A percentile compares a stretch with the other conserved stretches of the same genome.
phyloP scores from a whole-genome alignment of 2,888 invertebrate genomes.

The Hylaea fasciaria region DNA sequence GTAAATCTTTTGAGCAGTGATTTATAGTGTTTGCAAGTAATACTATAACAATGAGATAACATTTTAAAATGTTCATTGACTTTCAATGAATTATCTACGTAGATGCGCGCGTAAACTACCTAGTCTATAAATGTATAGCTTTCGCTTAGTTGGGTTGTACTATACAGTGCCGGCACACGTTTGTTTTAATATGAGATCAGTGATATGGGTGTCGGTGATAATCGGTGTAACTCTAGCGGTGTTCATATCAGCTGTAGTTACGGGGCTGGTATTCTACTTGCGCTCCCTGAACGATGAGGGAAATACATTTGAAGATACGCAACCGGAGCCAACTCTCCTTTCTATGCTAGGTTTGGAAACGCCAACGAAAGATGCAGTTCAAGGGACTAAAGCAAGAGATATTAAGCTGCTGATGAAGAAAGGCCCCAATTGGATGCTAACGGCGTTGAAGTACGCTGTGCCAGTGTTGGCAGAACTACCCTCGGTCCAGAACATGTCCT shows the following conservation, averaged over 20 bases:
- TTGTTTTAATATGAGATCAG: constrained; percentile 13
- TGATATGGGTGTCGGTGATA: constrained; percentile 10
- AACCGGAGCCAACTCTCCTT: neutral
- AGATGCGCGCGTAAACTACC: no score
- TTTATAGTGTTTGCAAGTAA: no score
- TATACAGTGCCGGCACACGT: neutral
- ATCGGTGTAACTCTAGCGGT: constrained; percentile 1
- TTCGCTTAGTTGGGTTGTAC: constrained; percentile 3
- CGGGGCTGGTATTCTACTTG: constrained; percentile 3
- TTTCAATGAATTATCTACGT: no score
- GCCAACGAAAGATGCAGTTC: neutral
- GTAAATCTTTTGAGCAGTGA: no score
- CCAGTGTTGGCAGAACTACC: constrained; percentile 4
- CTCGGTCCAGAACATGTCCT: neutral
- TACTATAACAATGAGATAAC: no score
- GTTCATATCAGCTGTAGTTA: neutral
- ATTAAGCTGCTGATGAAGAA: neutral
- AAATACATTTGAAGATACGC: neutral
- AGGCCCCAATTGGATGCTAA: neutral
- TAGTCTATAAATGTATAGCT: no score
- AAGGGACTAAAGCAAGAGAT: no score
- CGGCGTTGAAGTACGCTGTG: constrained; percentile 5
- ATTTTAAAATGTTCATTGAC: no score
- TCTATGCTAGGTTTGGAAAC: neutral
- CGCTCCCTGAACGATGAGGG: constrained; percentile 1